phyloP scores from a whole-genome alignment of 2,888 invertebrate genomes.

The Zelleria hepariella region DNA sequence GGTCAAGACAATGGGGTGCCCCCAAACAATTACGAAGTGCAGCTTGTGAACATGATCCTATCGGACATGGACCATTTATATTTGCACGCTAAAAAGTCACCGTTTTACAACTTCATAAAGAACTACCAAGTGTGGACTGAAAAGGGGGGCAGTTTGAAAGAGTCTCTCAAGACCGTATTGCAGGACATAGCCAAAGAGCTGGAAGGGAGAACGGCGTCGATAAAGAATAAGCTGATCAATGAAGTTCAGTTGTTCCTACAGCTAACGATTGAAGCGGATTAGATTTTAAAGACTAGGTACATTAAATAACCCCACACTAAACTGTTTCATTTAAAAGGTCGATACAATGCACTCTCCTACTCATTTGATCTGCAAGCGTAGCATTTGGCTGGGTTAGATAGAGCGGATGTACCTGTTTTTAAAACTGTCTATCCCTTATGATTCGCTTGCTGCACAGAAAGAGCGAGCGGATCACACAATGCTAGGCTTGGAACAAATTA shows the following conservation, averaged over 20 bases:
- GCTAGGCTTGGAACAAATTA: too few relatives aligned
- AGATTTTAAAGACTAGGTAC: not conserved
- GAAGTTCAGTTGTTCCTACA: conserved; percentile 7
- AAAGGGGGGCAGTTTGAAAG: not conserved
- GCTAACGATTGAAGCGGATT: conserved; percentile 6
- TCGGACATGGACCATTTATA: conserved; percentile 14
- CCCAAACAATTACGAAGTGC: not conserved
- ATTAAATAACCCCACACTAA: not conserved
- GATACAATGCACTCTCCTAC: too few relatives aligned
- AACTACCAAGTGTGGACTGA: conserved; percentile 3
- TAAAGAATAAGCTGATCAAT: not conserved
- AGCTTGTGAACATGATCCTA: conserved; percentile 8
- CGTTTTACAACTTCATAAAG: conserved; percentile 8
- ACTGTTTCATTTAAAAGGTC: not conserved
- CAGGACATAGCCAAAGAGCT: conserved; percentile 5
- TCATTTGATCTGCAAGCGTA: too few relatives aligned
- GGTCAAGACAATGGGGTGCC: not conserved
- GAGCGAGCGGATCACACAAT: too few relatives aligned
- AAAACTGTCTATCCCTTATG: not conserved
- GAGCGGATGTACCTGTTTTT: not conserved
- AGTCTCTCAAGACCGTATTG: not conserved
- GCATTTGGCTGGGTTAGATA: too few relatives aligned
- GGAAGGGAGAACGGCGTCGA: not conserved
- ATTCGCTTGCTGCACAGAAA: not conserved
- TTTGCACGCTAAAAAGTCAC: conserved; percentile 1